Evolutionary conservation across 2,113 vertebrate genomes (phyloP).

Genomic region (Vulpes lagopus): DNA sequence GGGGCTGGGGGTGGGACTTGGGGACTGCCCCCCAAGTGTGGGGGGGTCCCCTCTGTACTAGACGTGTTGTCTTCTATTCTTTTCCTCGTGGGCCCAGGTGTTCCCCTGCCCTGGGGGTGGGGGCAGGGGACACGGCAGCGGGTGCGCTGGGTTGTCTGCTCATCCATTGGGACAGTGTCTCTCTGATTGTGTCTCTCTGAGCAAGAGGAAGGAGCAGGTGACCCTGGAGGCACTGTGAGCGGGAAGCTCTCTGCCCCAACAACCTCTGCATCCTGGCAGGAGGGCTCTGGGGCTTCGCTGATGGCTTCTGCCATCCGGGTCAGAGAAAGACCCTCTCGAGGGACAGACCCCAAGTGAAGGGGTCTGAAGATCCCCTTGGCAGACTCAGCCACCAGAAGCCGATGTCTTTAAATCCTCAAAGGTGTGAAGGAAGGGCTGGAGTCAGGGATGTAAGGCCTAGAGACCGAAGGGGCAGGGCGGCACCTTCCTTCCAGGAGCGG

Average conservation of each 20-base stretch:
- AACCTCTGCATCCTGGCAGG: not conserved
- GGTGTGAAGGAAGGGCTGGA: conserved; percentile 74
- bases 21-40: not conserved
- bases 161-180: conserved; percentile 37
- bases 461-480: not conserved
- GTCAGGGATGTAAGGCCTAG: conserved; percentile 23
- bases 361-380: not conserved
- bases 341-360: not conserved
- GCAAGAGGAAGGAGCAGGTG: conserved; percentile 74
- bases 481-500: not conserved
- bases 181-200: not conserved
- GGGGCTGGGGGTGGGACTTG: conserved; percentile 71
- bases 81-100: conserved; percentile 53
- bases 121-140: not conserved
- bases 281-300: not conserved
- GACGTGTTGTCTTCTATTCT: not conserved
- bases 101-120: conserved; percentile 8
- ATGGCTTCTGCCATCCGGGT: not conserved
- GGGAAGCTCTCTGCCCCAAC: conserved; percentile 1
- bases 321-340: not conserved
- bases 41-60: not conserved
- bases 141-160: not conserved
- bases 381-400: conserved; percentile 29
- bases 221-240: conserved; percentile 62
- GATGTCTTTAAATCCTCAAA: conserved; percentile 61